A percentile compares a stretch with the other conserved stretches of the same genome.
These are phyloP conservation scores for Cyrtorhinus lividipennis DNA, from an alignment of 1,140 invertebrate genomes.

Conservation along the genomic window DNA sequence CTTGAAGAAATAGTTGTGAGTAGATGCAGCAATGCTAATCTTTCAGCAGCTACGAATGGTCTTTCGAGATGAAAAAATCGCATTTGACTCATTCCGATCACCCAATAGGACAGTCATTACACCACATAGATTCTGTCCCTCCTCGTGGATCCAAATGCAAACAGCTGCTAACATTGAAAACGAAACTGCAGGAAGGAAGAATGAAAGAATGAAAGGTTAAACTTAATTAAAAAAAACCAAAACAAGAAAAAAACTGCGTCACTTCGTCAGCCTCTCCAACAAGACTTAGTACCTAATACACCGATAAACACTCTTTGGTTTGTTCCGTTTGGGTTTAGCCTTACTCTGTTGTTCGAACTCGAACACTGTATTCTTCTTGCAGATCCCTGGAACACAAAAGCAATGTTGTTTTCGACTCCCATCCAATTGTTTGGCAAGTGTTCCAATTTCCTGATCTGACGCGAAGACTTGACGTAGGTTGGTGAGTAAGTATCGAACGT, in stretches of 20 bases:
- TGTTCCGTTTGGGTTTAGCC: slow-evolving; percentile 24
- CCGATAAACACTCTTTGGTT: not conserved
- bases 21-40: too few species aligned
- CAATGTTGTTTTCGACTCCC: not conserved
- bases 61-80: too few species aligned
- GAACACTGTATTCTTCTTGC: slow-evolving; percentile 56
- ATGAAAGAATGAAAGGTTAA: not conserved
- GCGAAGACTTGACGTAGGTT: too few species aligned
- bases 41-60: too few species aligned
- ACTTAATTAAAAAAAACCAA: not conserved
- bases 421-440: not conserved
- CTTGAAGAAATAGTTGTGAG: too few species aligned
- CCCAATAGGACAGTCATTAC: too few species aligned
- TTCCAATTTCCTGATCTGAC: not conserved
- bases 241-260: not conserved
- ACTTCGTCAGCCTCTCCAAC: not conserved
- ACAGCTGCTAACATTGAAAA: too few species aligned
- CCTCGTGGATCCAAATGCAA: too few species aligned
- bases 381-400: slow-evolving; percentile 55
- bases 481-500: too few species aligned
- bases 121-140: too few species aligned
- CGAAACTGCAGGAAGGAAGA: too few species aligned
- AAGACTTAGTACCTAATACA: not conserved
- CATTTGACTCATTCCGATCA: too few species aligned
- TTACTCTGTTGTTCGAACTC: slow-evolving; percentile 61